These are phyloP conservation scores for Anastrepha obliqua DNA, from an alignment of 1,140 invertebrate species.

Conservation along the genomic window DNA sequence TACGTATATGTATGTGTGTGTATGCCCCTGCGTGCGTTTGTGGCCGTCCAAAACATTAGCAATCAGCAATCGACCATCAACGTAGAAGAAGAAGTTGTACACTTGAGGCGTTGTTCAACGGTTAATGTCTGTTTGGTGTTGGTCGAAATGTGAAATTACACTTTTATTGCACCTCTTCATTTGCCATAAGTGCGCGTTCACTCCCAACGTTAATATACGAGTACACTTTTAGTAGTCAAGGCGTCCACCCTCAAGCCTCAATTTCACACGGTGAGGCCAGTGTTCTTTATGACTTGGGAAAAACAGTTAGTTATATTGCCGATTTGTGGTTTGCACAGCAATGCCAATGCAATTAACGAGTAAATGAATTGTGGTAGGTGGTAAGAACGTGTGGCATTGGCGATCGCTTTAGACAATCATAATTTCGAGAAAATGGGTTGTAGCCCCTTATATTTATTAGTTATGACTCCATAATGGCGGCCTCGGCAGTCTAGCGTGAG, in stretches of 20 bases:
- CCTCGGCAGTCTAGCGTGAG: too few relatives aligned
- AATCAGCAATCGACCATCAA: slow-evolving; percentile 12
- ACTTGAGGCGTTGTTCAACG: slow-evolving; percentile 3
- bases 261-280: not conserved
- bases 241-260: not conserved
- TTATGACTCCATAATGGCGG: too few relatives aligned
- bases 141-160: slow-evolving; percentile 23
- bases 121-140: slow-evolving; percentile 10
- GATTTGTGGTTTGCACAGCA: not conserved
- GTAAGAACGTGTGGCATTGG: not conserved
- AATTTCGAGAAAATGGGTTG: too few relatives aligned
- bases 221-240: too few relatives aligned
- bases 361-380: not conserved
- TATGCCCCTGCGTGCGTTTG: not conserved
- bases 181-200: not conserved
- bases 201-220: not conserved
- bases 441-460: too few relatives aligned
- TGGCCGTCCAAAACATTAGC: not conserved
- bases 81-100: not conserved
- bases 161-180: slow-evolving; percentile 18
- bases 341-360: not conserved
- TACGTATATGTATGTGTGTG: not conserved
- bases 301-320: not conserved
- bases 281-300: not conserved
- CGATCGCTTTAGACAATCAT: not conserved